Evolutionary conservation across 1,140 invertebrate genomes (phyloP).

Genomic region (Drosophila tsacasi): DNA sequence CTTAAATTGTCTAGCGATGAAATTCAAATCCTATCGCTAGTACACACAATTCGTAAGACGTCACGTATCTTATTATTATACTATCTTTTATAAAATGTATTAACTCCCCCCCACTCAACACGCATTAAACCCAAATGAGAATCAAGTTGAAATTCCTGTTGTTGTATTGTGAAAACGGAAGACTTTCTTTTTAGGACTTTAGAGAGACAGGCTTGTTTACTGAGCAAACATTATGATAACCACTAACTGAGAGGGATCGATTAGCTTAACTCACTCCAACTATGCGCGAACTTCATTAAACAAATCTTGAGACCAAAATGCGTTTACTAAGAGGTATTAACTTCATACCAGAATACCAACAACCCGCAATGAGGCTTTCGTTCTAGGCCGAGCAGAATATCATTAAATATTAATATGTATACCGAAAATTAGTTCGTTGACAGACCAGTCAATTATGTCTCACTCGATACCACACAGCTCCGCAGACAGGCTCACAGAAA

Average conservation of each 20-base stretch:
- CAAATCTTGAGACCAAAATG: slow-evolving; percentile 79
- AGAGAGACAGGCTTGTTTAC: slow-evolving; percentile 52
- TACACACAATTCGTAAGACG: not conserved
- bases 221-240: slow-evolving; percentile 40
- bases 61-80: not conserved
- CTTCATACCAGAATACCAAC: slow-evolving; percentile 17
- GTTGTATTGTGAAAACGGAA: slow-evolving; percentile 69
- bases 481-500: slow-evolving; percentile 4
- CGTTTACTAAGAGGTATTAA: slow-evolving; percentile 65
- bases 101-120: slow-evolving; percentile 27
- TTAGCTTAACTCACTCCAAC: slow-evolving; percentile 47
- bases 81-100: slow-evolving; percentile 12
- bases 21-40: not conserved
- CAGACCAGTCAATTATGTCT: slow-evolving; percentile 45
- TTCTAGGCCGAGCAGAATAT: slow-evolving; percentile 18
- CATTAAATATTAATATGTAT: slow-evolving; percentile 40
- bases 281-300: slow-evolving; percentile 49
- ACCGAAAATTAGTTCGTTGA: slow-evolving; percentile 48
- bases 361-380: slow-evolving; percentile 11
- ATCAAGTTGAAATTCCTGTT: slow-evolving; percentile 61
- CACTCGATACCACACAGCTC: slow-evolving; percentile 11
- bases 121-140: slow-evolving; percentile 48
- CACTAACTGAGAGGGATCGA: slow-evolving; percentile 30
- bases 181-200: slow-evolving; percentile 54
- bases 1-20: not conserved